Evolutionary conservation across 1,140 invertebrate species (phyloP).

Genomic region (Parasteatoda tepidariorum): DNA sequence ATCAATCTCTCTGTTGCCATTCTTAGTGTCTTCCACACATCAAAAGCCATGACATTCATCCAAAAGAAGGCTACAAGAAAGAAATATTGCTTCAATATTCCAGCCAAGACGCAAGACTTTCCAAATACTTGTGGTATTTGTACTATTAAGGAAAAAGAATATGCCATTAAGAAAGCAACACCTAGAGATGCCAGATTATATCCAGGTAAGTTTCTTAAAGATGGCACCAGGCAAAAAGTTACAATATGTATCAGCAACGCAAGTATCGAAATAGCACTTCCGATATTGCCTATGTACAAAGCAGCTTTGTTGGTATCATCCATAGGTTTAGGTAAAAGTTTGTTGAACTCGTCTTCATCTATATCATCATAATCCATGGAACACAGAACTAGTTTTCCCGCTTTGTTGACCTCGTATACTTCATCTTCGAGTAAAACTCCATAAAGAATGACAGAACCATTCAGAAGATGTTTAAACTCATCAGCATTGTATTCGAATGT

Average conservation of each 20-base stretch:
- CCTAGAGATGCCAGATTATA: conserved; percentile 72
- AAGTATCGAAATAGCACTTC: conserved; percentile 70
- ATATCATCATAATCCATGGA: neutral
- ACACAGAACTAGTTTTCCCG: neutral
- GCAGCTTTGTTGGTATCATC: conserved; percentile 58
- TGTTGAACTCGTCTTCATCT: neutral
- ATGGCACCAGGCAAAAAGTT: conserved; percentile 69
- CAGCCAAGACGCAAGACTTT: conserved; percentile 66
- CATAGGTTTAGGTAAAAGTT: neutral
- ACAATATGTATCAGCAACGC: conserved; percentile 70
- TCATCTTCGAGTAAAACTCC: neutral
- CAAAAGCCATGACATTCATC: conserved; percentile 75
- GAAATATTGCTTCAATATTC: conserved; percentile 70
- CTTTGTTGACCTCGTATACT: neutral
- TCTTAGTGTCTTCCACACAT: conserved; percentile 72
- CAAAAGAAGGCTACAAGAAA: conserved; percentile 74
- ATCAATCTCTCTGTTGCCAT: conserved; percentile 71
- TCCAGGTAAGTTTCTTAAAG: conserved; percentile 71
- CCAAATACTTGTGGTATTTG: conserved; percentile 61
- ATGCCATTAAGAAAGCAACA: conserved; percentile 70
- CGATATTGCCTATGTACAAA: conserved; percentile 69
- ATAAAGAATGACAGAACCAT: neutral
- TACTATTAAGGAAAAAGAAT: conserved; percentile 69
- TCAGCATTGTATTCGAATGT: neutral
- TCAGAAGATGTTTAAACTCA: neutral